phyloP scores from a whole-genome alignment of 2,797 vertebrate species.

The Scleropages formosus region DNA sequence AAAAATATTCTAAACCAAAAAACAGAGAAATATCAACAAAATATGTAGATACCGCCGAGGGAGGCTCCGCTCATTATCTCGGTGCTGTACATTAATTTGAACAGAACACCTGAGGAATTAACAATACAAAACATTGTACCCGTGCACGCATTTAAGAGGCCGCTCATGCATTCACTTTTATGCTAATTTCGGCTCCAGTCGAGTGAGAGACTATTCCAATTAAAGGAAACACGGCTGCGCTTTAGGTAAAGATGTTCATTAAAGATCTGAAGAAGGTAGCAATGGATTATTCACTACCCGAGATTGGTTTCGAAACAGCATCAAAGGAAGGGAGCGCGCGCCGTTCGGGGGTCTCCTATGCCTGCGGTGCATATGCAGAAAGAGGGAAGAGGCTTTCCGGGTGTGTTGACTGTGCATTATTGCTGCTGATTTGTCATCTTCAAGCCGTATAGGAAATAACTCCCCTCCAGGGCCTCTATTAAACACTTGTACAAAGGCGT shows the following conservation, averaged over 20 bases:
- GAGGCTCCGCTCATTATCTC: constrained; percentile 12
- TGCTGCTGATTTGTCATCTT: constrained; percentile 54
- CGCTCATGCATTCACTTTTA: constrained; percentile 49
- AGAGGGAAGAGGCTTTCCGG: neutral
- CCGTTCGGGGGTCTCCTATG: neutral
- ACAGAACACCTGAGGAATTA: constrained; percentile 18
- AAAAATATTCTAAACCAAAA: neutral
- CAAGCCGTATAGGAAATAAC: constrained; percentile 40
- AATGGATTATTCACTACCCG: constrained; percentile 18
- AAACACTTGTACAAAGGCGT: constrained; percentile 36
- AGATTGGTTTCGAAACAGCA: constrained; percentile 19
- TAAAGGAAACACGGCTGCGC: constrained; percentile 38
- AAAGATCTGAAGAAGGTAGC: constrained; percentile 36
- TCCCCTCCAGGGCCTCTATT: constrained; percentile 46
- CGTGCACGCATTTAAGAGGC: constrained; percentile 48
- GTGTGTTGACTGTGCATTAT: constrained; percentile 31
- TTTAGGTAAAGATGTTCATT: constrained; percentile 53
- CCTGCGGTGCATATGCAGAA: neutral
- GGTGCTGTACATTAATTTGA: constrained; percentile 22
- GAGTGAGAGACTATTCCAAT: constrained; percentile 47
- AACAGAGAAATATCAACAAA: neutral
- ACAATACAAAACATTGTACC: constrained; percentile 35
- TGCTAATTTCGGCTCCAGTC: constrained; percentile 39
- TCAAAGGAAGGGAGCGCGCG: constrained; percentile 19
- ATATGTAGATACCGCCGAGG: neutral